Conservation (phyloP, 2,888 invertebrate genomes). For the Pollenia angustigena region DNA sequence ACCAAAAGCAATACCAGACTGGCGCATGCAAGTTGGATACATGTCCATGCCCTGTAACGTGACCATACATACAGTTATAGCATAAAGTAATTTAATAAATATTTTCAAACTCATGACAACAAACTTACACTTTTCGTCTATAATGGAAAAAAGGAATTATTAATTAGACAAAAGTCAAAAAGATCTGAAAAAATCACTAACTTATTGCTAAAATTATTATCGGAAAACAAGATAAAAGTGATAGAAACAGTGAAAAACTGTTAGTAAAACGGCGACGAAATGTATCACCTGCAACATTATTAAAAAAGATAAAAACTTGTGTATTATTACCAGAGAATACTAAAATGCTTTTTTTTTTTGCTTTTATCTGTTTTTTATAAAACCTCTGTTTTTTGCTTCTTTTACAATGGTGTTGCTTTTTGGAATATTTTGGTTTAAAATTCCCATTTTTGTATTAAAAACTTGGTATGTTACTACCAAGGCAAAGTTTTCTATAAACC, state of each 20-base stretch:
- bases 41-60: slow-evolving; percentile 87
- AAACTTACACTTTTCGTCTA: slow-evolving; percentile 79
- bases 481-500: too few species aligned
- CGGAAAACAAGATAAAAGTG: slow-evolving; percentile 83
- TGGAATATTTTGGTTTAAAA: too few species aligned
- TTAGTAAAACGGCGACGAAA: slow-evolving; percentile 86
- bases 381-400: too few species aligned
- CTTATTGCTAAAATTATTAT: slow-evolving; percentile 82
- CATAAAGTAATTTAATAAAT: slow-evolving; percentile 85
- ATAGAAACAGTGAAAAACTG: slow-evolving; percentile 83
- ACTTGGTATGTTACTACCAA: too few species aligned
- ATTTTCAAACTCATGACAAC: slow-evolving; percentile 84
- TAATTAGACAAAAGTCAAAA: background rate
- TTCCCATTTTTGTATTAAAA: too few species aligned
- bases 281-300: slow-evolving; percentile 82
- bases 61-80: slow-evolving; percentile 86
- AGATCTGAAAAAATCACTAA: slow-evolving; percentile 72
- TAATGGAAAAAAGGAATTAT: too few species aligned
- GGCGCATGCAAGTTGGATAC: slow-evolving; percentile 88
- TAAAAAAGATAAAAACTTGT: slow-evolving; percentile 14
- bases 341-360: too few species aligned
- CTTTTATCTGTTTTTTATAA: too few species aligned
- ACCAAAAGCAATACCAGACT: slow-evolving; percentile 87
- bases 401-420: too few species aligned
- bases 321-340: too few species aligned